These are phyloP conservation scores for Indicator maculatus DNA, from an alignment of 2,113 vertebrate species.

Conservation along the genomic window DNA sequence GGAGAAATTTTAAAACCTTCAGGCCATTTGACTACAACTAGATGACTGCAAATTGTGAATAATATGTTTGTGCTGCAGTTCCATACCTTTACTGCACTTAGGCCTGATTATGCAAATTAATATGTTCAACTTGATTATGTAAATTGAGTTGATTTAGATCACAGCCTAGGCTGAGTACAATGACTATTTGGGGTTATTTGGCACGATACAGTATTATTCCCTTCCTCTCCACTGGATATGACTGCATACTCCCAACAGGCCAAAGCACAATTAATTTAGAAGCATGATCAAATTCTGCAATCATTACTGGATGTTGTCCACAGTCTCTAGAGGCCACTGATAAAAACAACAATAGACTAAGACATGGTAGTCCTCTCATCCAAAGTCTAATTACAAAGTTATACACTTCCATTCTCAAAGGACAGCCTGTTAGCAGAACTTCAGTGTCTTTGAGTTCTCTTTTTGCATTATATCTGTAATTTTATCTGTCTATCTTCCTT, in stretches of 20 bases:
- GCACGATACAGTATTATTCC: neutral
- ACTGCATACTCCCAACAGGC: slow-evolving; percentile 22
- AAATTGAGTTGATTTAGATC: slow-evolving; percentile 53
- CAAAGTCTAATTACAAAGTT: slow-evolving; percentile 64
- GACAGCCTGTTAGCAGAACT: slow-evolving; percentile 55
- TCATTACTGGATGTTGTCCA: slow-evolving; percentile 57
- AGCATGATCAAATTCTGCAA: slow-evolving; percentile 51
- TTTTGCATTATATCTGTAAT: slow-evolving; percentile 2
- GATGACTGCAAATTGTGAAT: slow-evolving; percentile 51
- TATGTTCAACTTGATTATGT: slow-evolving; percentile 22
- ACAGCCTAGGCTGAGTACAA: slow-evolving; percentile 16
- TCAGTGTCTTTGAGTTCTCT: slow-evolving; percentile 21
- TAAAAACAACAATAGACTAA: slow-evolving; percentile 32
- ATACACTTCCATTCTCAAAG: slow-evolving; percentile 40
- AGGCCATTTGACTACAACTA: slow-evolving; percentile 35
- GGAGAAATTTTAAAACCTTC: slow-evolving; percentile 28
- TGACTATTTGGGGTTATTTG: slow-evolving; percentile 43
- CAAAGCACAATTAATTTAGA: slow-evolving; percentile 57
- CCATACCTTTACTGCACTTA: slow-evolving; percentile 20
- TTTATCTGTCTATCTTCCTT: slow-evolving; percentile 18
- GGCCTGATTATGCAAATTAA: slow-evolving; percentile 57
- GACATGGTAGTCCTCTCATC: slow-evolving; percentile 43
- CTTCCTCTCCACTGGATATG: slow-evolving; percentile 16
- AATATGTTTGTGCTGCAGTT: slow-evolving; percentile 31
- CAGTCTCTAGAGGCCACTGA: neutral